Conservation (phyloP, 2,888 invertebrate species). For the Poecilobothrus nobilitatus region DNA sequence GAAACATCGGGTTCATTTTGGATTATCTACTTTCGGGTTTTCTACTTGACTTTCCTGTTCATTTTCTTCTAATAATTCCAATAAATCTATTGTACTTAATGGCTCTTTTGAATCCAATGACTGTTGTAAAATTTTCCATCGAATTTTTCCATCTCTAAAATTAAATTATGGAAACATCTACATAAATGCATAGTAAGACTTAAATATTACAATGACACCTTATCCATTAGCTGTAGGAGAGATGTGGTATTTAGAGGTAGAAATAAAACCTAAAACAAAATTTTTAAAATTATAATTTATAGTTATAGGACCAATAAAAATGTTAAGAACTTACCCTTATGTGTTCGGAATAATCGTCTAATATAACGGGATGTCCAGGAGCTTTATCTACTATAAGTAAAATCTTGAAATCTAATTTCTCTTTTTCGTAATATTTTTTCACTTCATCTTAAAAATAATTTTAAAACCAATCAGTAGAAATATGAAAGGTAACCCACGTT, state of each 20-base stretch:
- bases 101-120: neutral
- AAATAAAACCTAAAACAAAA: conserved; percentile 6
- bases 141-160: neutral
- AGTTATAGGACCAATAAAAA: no score
- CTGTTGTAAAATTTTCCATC: neutral
- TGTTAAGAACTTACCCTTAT: neutral
- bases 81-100: neutral
- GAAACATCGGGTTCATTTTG: neutral
- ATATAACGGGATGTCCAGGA: neutral
- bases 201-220: conserved; percentile 7
- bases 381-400: no score
- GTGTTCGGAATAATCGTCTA: conserved; percentile 14
- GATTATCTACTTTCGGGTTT: neutral
- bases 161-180: neutral
- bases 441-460: conserved; percentile 25
- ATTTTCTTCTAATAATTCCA: neutral
- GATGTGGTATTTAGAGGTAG: conserved; percentile 7
- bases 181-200: conserved; percentile 11
- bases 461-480: conserved; percentile 26
- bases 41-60: neutral
- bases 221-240: conserved; percentile 2
- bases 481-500: conserved; percentile 23
- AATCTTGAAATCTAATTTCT: conserved; percentile 13
- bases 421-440: conserved; percentile 17
- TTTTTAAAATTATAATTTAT: neutral